Evolutionary conservation across 2,797 vertebrate species (phyloP), one percentile per base, ranked within the genome.

Genomic region (Diplodus sargus): DNA sequence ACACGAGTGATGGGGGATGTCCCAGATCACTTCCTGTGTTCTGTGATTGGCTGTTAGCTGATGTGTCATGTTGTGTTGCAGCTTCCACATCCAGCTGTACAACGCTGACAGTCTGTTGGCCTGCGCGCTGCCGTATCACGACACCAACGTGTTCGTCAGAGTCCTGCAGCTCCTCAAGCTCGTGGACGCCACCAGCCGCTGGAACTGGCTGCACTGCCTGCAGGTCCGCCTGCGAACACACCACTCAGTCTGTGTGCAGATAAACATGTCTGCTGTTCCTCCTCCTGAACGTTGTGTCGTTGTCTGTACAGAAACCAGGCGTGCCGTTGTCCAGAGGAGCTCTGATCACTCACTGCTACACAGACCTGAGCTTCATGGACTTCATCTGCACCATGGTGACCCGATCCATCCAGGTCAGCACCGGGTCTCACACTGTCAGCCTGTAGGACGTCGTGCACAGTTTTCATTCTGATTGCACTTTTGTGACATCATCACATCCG

Each of bases 21-120:
- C 10, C 16, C 23, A 5, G 22, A 20, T 20, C 22, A 20, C 15
- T 7, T 70, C 42, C 23, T 48, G 20, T n/a, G 22, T 14, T 39
- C 1, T 47, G 23, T 8, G 52, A 20, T 10, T n/a, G 49, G 43
- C 6, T 13, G 20, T 22, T 23, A 11, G 10, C 23, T 28, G 16
- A 12, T 15, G n/a, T 23, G 10, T 51, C 14, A 0, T 28, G 17
- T 59, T 74, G 17, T 54, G 56, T 52, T 63, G 6, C 86, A 98
- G 98, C 67, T 99, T 99, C 92, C 97, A 99, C 82, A 93, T 99
- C 70, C 98, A 99, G 68, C 94, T 97, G 75, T 99, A 98, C 68
- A 99, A 99, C 86, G 64, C 90, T 7, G 97, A 99, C 82, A 95
- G 93, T 84, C 94, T 99, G 87, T 90, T 99, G 74, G 96, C 96